Base-by-base conservation (phyloP, 2,888 invertebrate genomes). In the Lasioglossum zephyrum region DNA sequence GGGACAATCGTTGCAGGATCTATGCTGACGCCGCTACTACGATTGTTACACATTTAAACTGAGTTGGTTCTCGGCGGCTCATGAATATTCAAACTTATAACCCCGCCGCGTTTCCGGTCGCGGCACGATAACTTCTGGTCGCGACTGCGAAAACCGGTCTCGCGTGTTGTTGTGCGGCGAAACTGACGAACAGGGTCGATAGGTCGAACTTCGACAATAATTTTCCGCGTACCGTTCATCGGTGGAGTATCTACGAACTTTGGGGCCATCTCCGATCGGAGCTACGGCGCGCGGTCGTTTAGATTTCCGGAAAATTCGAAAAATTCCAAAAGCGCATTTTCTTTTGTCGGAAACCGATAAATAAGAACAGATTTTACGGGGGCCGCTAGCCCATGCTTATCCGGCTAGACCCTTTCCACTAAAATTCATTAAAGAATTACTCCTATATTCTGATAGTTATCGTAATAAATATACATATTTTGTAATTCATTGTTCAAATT, bases 21-120 rank as follows among this genome's bases (percentile, higher is more conserved):
- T 63, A 36, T 36, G 18, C 18, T 36, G 66, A 47, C 77, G 36
- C 22, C 49, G 31, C 3, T 36, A 22, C 44, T 44, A 44, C 36
- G 73, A 49, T 41, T 22, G 78, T 41, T 72, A 44, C 53, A 57
- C 57, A 31, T 78, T 78, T 72, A 57, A 36, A 63, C 63, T 72
- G 31, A 9, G 53, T n/a, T 26, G 26, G 39, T 69, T 44, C 44
- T 57, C 47, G 22, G 49, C 22, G 9, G 44, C 11, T 22, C 53
- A 77, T 83, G 85, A 85, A 85, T 85, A 79, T 85, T 79, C 79
- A 80, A 73, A 74, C 11, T 31, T 73, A 74, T 53, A 84, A 70
- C 70, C 73, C 44, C 22, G 26, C 57, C 41, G 73, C 60, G 36
- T 84, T 74, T 77, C 77, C 77, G 49, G 63, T 72, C 53, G 26